Percentiles rank a stretch among this genome's conserved stretches.
Evolutionary conservation across 2,888 invertebrate genomes (phyloP).

Genomic region (Drosophila cognata): DNA sequence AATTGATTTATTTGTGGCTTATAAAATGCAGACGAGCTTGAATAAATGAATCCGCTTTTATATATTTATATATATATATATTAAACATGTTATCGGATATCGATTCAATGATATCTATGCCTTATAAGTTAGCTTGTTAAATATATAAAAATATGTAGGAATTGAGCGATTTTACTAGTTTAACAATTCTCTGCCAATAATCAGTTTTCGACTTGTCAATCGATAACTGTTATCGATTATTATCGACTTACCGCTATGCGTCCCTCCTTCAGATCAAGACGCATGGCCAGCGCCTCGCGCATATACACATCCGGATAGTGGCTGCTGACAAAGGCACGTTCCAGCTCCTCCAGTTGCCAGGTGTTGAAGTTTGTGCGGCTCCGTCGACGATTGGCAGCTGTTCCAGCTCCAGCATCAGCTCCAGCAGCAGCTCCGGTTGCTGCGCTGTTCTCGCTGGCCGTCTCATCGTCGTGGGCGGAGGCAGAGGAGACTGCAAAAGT

Average conservation of each 20-base stretch:
- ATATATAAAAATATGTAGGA: neutral
- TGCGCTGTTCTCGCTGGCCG: slow-evolving; percentile 86
- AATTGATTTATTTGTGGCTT: neutral
- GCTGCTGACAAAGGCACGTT: slow-evolving; percentile 95
- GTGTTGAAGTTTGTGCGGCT: slow-evolving; percentile 97
- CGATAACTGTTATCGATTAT: slow-evolving; percentile 3
- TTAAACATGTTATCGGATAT: neutral
- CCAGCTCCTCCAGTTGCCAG: slow-evolving; percentile 96
- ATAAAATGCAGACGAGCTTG: neutral
- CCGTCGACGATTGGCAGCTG: slow-evolving; percentile 91
- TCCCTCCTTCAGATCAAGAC: slow-evolving; percentile 98
- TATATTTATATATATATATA: neutral
- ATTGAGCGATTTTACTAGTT: neutral
- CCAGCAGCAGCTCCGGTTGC: slow-evolving; percentile 1
- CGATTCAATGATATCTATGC: neutral
- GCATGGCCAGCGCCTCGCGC: slow-evolving; percentile 98
- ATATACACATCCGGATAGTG: slow-evolving; percentile 99
- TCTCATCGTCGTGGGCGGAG: slow-evolving; percentile 58
- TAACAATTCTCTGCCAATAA: neutral
- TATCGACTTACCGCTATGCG: slow-evolving; percentile 95
- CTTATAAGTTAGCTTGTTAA: neutral
- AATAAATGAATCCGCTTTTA: neutral
- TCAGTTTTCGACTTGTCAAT: neutral
- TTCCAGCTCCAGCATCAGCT: slow-evolving; percentile 83
- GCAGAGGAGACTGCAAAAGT: slow-evolving; percentile 54